phyloP scores from a whole-genome alignment of 1,140 invertebrate genomes.

The Acarapis woodi region DNA sequence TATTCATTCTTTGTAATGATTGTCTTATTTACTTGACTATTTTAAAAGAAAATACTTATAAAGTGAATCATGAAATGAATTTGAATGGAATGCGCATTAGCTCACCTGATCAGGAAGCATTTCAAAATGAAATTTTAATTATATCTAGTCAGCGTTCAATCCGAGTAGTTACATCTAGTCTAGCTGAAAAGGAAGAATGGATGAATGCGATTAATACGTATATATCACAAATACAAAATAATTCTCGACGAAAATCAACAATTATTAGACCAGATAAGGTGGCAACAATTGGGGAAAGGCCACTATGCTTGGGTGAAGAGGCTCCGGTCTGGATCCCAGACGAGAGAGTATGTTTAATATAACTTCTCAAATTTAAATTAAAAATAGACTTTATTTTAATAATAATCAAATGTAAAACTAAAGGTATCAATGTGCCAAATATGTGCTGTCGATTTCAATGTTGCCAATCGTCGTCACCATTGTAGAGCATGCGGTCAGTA shows the following conservation, averaged over 20 bases:
- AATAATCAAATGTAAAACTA: too few species aligned
- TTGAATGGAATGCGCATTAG: conserved; percentile 30
- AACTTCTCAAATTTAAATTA: too few species aligned
- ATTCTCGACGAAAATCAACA: background rate
- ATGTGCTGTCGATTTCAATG: conserved; percentile 36
- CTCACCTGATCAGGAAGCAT: conserved; percentile 19
- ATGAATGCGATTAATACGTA: conserved; percentile 30
- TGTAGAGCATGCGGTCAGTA: conserved; percentile 41
- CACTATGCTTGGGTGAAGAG: conserved; percentile 15
- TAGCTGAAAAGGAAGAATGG: conserved; percentile 33
- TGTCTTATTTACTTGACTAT: conserved; percentile 30
- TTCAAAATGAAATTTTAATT: conserved; percentile 28
- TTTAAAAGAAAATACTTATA: conserved; percentile 13
- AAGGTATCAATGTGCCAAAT: conserved; percentile 40
- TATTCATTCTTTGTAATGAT: conserved; percentile 40
- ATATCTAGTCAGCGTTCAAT: conserved; percentile 32
- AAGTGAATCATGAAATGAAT: conserved; percentile 27
- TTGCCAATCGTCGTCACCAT: conserved; percentile 39
- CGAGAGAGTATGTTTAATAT: too few species aligned
- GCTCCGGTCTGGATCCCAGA: conserved; percentile 36
- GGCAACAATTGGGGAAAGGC: background rate
- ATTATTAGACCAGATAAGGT: background rate
- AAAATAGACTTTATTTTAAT: too few species aligned
- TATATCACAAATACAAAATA: conserved; percentile 22
- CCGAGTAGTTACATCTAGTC: conserved; percentile 28